phyloP scores from a whole-genome alignment of 2,888 invertebrate genomes.

The Nebria brevicollis region DNA sequence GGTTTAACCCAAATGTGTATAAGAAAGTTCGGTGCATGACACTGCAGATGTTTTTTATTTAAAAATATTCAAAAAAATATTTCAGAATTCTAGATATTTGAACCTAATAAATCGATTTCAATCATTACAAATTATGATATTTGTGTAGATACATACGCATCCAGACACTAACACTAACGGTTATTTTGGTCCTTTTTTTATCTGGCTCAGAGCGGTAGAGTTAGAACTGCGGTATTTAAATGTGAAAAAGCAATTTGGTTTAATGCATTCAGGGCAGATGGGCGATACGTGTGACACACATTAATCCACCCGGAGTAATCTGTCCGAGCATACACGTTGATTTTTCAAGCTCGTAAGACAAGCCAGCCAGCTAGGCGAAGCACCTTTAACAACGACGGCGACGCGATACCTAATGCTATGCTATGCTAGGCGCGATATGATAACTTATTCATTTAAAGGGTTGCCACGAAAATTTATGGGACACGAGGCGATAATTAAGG shows the following conservation, averaged over 20 bases:
- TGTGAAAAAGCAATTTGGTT: slow-evolving; percentile 38
- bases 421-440: neutral
- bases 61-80: too few relatives aligned
- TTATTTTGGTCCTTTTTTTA: neutral
- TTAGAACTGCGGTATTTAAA: slow-evolving; percentile 26
- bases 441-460: slow-evolving; percentile 4
- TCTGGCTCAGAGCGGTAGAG: neutral
- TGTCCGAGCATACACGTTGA: slow-evolving; percentile 12
- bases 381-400: neutral
- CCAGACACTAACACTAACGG: too few relatives aligned
- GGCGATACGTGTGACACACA: slow-evolving; percentile 10
- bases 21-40: too few relatives aligned
- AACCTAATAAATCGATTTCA: too few relatives aligned
- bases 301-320: slow-evolving; percentile 6
- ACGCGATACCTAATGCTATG: neutral
- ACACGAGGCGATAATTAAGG: neutral
- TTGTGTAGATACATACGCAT: too few relatives aligned
- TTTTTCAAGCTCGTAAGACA: neutral
- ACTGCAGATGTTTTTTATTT: too few relatives aligned
- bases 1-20: too few relatives aligned
- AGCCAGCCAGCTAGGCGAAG: neutral
- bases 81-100: too few relatives aligned
- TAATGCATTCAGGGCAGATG: slow-evolving; percentile 40
- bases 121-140: too few relatives aligned
- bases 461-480: neutral